Base-by-base conservation (phyloP, 37 sponge, comb jelly and placozoan genomes). In the Agelas oroides region DNA sequence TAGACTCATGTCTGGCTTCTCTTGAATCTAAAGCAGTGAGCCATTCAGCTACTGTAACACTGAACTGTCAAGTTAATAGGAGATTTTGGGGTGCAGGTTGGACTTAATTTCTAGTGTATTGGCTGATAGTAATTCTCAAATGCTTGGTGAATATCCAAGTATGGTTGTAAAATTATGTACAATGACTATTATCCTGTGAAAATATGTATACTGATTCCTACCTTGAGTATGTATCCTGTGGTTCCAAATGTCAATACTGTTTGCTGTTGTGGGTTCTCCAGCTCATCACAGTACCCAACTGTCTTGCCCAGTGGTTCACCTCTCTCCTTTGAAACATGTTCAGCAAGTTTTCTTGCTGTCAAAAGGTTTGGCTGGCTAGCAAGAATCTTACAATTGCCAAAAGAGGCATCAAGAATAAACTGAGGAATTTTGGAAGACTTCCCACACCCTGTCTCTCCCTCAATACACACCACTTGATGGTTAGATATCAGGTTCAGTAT, bases 391-490 rank as follows among this genome's bases (percentile, higher is more conserved):
- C 82, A 88, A 0, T 63, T 21, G 18, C 38, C n/a, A 27, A 60
- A 17, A 11, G 78, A 55, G 40, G 70, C 60, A 31, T 86, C 62
- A n/a, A 66, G 66, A 30, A 89, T 83, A 52, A 84, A 89, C 79
- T 84, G 90, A 41, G 90, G 84, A 0, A 89, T 74, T 58, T 70
- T 52, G 18, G 84, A 79, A 25, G 90, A 89, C 67, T 89, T 89
- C 0, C 90, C 90, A 82, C 90, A 73, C 1, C 90, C 90, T 53
- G 90, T 83, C 65, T 89, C 76, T 21, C 90, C 90, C 21, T 78
- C 79, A 41, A 89, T 83, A 61, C 83, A 74, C 40, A 76, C 32
- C 28, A 89, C 84, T 13, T 53, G 65, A 40, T 89, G 74, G 21
- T 59, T 59, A 33, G 14, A 20, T 46, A 89, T 70, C 15, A 64